Conservation (phyloP, 2,888 invertebrate species). For the Xanthia icteritia region DNA sequence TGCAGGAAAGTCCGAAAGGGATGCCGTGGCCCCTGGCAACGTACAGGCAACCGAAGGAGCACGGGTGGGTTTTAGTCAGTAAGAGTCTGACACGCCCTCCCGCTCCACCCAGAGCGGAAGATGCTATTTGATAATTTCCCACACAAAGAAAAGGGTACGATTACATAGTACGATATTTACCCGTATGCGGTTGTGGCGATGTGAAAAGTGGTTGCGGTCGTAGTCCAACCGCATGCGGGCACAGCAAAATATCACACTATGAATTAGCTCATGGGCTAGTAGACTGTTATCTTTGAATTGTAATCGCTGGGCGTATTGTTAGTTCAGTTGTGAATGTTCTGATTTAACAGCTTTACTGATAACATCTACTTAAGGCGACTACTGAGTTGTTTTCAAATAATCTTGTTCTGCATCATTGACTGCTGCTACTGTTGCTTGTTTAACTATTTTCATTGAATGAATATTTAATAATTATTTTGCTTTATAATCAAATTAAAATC, state of each 20-base stretch:
- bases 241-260: not conserved
- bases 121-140: no score
- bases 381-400: conserved; percentile 32
- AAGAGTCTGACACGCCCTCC: no score
- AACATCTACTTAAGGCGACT: conserved; percentile 36
- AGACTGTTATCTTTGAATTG: conserved; percentile 11
- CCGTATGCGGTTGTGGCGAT: not conserved
- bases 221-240: not conserved
- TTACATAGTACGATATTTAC: no score
- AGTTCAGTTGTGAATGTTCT: conserved; percentile 38
- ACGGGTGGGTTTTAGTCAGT: no score
- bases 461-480: not conserved
- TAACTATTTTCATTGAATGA: conserved; percentile 4
- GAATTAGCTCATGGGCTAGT: not conserved
- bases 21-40: no score
- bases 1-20: no score
- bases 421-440: conserved; percentile 27
- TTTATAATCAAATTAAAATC: not conserved
- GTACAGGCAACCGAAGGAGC: no score
- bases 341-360: conserved; percentile 49
- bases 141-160: no score
- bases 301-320: conserved; percentile 40
- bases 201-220: no score
- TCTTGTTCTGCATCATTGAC: conserved; percentile 40
- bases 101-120: no score